A percentile compares a stretch with the other conserved stretches of the same genome.
Evolutionary conservation across 2,113 vertebrate species (phyloP).

Genomic region (Scomber colias): DNA sequence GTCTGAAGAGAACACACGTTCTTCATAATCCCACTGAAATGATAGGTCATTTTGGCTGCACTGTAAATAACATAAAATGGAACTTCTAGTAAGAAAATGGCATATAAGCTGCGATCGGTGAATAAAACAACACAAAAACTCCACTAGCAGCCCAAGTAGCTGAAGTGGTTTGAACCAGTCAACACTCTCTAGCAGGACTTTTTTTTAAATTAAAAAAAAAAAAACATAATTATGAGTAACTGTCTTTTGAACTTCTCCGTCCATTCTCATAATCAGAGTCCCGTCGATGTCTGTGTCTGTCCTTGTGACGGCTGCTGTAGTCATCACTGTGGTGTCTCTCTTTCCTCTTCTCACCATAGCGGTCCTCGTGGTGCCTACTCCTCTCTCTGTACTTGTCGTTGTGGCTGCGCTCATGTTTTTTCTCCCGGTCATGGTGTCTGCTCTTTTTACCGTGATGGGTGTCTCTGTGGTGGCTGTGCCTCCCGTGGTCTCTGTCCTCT

Average conservation of each 20-base stretch:
- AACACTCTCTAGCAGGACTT: neutral
- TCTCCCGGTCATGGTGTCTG: constrained; percentile 87
- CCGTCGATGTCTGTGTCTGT: constrained; percentile 87
- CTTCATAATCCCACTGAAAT: constrained; percentile 42
- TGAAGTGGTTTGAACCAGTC: constrained; percentile 37
- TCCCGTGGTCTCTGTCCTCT: constrained; percentile 86
- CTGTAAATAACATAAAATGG: constrained; percentile 61
- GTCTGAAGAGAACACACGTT: constrained; percentile 32
- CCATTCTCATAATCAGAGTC: constrained; percentile 88
- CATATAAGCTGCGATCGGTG: constrained; percentile 29
- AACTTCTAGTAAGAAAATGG: constrained; percentile 46
- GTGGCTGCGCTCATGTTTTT: constrained; percentile 69
- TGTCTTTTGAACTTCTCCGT: constrained; percentile 90
- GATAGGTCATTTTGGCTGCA: constrained; percentile 64
- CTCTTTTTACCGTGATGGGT: constrained; percentile 91
- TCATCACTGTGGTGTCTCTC: constrained; percentile 91
- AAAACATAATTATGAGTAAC: constrained; percentile 71
- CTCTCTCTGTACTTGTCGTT: constrained; percentile 83
- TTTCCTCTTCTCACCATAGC: constrained; percentile 84
- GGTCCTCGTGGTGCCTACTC: constrained; percentile 84
- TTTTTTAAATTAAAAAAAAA: neutral
- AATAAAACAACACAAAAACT: constrained; percentile 36
- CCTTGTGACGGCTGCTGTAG: constrained; percentile 81
- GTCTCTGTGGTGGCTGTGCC: constrained; percentile 89
- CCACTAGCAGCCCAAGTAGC: neutral